These are phyloP conservation scores for Corythornis cristatus DNA, from an alignment of 2,113 vertebrate genomes.

Conservation along the genomic window DNA sequence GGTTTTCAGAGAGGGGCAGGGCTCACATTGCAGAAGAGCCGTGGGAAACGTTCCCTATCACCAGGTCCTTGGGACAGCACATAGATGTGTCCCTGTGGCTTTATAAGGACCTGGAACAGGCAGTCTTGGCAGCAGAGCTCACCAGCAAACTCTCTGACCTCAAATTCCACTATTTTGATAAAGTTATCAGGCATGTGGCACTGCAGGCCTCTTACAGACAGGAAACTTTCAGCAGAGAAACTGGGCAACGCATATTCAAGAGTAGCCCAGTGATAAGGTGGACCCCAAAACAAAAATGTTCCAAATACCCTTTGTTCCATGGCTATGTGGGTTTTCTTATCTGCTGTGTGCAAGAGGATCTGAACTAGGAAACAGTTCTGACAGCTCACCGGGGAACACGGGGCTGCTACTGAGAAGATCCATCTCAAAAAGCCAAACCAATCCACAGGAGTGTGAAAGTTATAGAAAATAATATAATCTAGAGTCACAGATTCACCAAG, in stretches of 20 bases:
- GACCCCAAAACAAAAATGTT: not conserved
- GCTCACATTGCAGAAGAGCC: not conserved
- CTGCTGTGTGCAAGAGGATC: not conserved
- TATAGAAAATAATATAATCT: not conserved
- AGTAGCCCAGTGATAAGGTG: not conserved
- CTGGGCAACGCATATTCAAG: not conserved
- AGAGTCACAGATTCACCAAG: too few relatives aligned
- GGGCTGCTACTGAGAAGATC: not conserved
- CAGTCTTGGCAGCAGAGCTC: constrained; percentile 33
- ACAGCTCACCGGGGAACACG: not conserved
- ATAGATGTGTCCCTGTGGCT: constrained; percentile 37
- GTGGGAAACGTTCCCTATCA: constrained; percentile 29
- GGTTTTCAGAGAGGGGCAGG: not conserved
- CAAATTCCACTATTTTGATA: constrained; percentile 45
- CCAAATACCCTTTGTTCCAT: not conserved
- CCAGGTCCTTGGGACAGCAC: constrained; percentile 10
- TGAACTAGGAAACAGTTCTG: not conserved
- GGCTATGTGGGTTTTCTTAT: not conserved
- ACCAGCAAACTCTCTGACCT: constrained; percentile 38
- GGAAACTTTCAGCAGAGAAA: not conserved
- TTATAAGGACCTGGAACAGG: constrained; percentile 51
- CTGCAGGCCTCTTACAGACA: not conserved
- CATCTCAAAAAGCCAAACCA: not conserved
- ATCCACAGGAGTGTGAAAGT: not conserved
- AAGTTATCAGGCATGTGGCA: constrained; percentile 1